phyloP scores from a whole-genome alignment of 2,113 vertebrate genomes.

The Gambusia affinis region DNA sequence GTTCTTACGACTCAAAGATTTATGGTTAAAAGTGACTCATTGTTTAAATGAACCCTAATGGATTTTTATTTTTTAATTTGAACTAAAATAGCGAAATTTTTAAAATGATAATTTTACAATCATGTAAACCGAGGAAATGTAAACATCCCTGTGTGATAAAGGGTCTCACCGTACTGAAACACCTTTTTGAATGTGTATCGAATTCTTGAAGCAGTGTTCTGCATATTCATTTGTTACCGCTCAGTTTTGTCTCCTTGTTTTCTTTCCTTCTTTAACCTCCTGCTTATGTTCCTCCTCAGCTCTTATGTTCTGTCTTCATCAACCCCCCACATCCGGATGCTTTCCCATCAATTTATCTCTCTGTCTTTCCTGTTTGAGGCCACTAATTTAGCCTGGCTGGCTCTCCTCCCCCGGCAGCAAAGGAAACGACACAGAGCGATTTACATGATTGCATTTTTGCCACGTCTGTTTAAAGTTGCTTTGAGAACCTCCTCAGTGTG shows the following conservation, averaged over 20 bases:
- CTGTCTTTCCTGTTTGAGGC: constrained; percentile 61
- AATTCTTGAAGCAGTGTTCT: constrained; percentile 10
- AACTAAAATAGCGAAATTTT: background rate
- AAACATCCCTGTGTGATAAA: background rate
- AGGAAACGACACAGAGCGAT: constrained; percentile 51
- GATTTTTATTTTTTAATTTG: background rate
- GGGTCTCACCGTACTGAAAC: constrained; percentile 33
- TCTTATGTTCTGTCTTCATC: constrained; percentile 7
- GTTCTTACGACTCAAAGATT: background rate
- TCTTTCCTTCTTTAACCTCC: constrained; percentile 10
- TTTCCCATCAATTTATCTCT: constrained; percentile 38
- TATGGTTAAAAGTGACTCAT: constrained; percentile 11
- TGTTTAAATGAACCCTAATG: background rate
- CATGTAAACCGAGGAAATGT: too few species aligned
- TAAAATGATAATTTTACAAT: constrained; percentile 18
- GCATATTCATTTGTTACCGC: constrained; percentile 29
- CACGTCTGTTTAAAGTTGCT: constrained; percentile 29
- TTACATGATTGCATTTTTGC: constrained; percentile 43
- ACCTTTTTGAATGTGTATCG: constrained; percentile 45
- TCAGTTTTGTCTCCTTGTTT: constrained; percentile 10
- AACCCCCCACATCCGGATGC: background rate
- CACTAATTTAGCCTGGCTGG: constrained; percentile 55
- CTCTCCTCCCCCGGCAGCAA: constrained; percentile 43
- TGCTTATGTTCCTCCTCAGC: constrained; percentile 8
- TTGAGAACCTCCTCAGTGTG: constrained; percentile 24